Percentiles rank a stretch among this genome's conserved stretches.
Conservation (phyloP, 2,888 invertebrate species). For the Zygaena filipendulae region DNA sequence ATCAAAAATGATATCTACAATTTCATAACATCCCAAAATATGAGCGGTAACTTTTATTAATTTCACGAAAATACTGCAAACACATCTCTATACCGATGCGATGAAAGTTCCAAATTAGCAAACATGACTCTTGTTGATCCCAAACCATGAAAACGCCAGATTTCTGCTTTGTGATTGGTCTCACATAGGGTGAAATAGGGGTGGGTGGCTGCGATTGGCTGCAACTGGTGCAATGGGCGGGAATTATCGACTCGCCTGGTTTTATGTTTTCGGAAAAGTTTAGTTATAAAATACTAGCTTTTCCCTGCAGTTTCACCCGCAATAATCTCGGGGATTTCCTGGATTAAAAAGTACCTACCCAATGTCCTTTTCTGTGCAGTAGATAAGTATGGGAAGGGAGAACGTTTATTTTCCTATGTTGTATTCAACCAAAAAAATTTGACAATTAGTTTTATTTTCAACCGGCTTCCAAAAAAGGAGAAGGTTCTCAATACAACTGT, state of each 20-base stretch:
- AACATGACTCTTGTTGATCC: no score
- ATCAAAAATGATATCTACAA: conserved; percentile 40
- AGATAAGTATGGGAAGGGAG: no score
- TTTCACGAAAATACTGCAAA: conserved; percentile 17
- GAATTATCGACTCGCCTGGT: conserved; percentile 34
- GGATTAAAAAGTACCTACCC: conserved; percentile 15
- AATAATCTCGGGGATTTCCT: no score
- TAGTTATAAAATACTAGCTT: no score
- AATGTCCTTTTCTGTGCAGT: no score
- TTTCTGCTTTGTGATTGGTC: conserved; percentile 44
- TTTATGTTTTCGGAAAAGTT: no score
- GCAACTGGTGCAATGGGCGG: conserved; percentile 46
- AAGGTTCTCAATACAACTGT: no score
- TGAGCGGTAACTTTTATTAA: conserved; percentile 39
- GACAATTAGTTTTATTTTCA: no score
- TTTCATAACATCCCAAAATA: conserved; percentile 30
- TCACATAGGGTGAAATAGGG: conserved; percentile 29
- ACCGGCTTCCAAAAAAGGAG: no score
- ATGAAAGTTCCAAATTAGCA: conserved; percentile 23
- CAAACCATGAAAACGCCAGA: conserved; percentile 34
- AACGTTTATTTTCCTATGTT: no score
- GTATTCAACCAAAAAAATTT: no score
- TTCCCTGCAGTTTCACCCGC: no score
- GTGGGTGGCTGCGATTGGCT: conserved; percentile 39
- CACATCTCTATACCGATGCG: background rate